Evolutionary conservation across 2,888 invertebrate species (phyloP), one percentile per base, ranked within the genome.

Genomic region (Volucella zonaria): DNA sequence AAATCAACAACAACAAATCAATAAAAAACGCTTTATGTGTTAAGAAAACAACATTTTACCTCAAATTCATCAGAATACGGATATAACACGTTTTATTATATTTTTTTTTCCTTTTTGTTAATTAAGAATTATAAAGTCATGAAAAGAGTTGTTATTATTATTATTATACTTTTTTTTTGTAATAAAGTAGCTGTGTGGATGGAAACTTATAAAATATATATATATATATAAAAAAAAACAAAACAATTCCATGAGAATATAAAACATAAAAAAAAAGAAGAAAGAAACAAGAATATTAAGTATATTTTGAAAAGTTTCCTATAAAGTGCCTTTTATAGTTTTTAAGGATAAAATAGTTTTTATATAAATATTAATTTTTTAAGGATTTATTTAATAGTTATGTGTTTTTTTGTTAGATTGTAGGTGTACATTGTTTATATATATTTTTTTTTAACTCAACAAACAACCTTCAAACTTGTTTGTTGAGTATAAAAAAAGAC

Each of bases 41-140:
- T 85, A 85, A 85, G 85, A 68, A 47, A 89, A 89, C 90, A 88
- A 88, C 88, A 89, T 88, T 88, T 89, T 90, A 90, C 90, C 90
- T 90, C 90, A 90, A 88, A 88, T 87, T 88, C 85, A 85, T 73
- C 76, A 73, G 31, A 31, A 62, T 59, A 77, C 71, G 40, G 68
- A 47, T 77, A 80, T 71, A 77, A 81, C 11, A 54, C 67, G 59
- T 47, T 31, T 52, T 61, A 38, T 62, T 18, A 58, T 23, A 51
- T 59, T 66, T 40, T 14, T 66, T 68, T 70, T 64, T 38, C 9
- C 62, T 49, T 38, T 62, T 61, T 49, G 40, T 70, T 56, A 38
- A 45, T 61, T n/a, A 62, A 52, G 45, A 56, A 51, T 38, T 6
- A 68, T 18, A 56, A 74, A 82, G 62, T 76, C 58, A 74, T 61